Evolutionary conservation across 2,888 invertebrate genomes (phyloP).

Genomic region (Aleiodes testaceus): DNA sequence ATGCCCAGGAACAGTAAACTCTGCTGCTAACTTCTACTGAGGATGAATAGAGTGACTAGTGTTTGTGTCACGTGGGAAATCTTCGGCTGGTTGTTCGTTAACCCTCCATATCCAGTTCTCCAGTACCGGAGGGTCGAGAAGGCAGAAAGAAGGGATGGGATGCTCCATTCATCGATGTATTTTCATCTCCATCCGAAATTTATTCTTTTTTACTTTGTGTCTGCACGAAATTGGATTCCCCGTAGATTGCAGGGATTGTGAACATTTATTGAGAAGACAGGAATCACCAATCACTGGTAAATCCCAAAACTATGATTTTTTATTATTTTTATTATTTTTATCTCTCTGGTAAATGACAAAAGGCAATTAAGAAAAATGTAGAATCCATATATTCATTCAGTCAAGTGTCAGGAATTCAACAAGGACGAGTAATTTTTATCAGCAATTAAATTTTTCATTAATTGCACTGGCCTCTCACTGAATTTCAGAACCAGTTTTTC

Average conservation of each 20-base stretch:
- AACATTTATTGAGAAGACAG: too few species aligned
- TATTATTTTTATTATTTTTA: too few species aligned
- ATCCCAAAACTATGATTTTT: too few species aligned
- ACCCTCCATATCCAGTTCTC: slow-evolving; percentile 21
- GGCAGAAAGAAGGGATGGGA: not conserved
- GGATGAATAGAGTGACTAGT: slow-evolving; percentile 21
- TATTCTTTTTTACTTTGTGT: too few species aligned
- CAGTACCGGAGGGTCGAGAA: not conserved
- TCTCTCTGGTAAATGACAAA: not conserved
- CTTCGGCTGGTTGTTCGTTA: slow-evolving; percentile 42
- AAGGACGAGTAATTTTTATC: slow-evolving; percentile 16
- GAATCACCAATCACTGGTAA: too few species aligned
- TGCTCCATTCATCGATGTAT: too few species aligned
- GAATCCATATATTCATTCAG: not conserved
- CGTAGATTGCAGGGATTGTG: too few species aligned
- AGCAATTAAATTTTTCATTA: slow-evolving; percentile 34
- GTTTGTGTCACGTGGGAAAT: slow-evolving; percentile 45
- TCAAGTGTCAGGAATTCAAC: slow-evolving; percentile 2
- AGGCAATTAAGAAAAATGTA: slow-evolving; percentile 6
- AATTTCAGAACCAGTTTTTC: slow-evolving; percentile 8
- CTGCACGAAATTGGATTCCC: too few species aligned
- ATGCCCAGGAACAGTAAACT: not conserved
- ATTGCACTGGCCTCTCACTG: slow-evolving; percentile 4
- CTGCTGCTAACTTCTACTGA: slow-evolving; percentile 5
- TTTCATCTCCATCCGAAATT: too few species aligned